Evolutionary conservation across 1,140 invertebrate species (phyloP), one percentile per base, ranked within the genome.

Genomic region (Idris sp.): DNA sequence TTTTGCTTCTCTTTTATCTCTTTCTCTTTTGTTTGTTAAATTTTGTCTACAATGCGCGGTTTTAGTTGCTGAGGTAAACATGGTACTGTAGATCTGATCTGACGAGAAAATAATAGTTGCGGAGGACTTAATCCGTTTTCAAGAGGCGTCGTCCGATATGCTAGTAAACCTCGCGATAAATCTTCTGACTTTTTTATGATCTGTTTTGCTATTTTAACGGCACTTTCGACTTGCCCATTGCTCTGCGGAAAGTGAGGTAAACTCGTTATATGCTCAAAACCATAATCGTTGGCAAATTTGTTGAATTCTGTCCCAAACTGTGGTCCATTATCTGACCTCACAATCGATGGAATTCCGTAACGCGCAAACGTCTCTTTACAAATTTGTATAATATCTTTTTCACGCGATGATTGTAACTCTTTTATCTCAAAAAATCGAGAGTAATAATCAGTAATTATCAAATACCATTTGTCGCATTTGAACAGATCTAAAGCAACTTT

Each of bases 151-250:
- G 38, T 33, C 25, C 69, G 30, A 16, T 74, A 74, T 2, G 61
- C 41, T 25, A 64, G 30, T 0, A 73, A 13, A 4, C 19, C 68
- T 30, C 26, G 19, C 18, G 64, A 33, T 33, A 69, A 22, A 35
- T 62, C 51, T 41, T 73, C 28, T 6, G 31, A 54, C 44, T 78
- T 83, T 65, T 69, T 77, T 28, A 81, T 33, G 4, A 83, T 61
- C 19, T 54, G 65, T 73, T 81, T 81, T 1, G 77, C 71, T 8
- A 75, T 74, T 15, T 74, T 61, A 0, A 81, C 79, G 4, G 58
- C 71, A 13, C 71, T 77, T 71, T 81, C 79, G 8, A 74, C 78
- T 16, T 76, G 58, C 2, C 80, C 82, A 59, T 84, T 83, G 14
- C 76, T 79, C 19, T 76, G 68, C 0, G 77, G 51, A 56, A 78